These are phyloP conservation scores for Chelonus formosanus DNA, from an alignment of 2,888 invertebrate species.

Conservation along the genomic window DNA sequence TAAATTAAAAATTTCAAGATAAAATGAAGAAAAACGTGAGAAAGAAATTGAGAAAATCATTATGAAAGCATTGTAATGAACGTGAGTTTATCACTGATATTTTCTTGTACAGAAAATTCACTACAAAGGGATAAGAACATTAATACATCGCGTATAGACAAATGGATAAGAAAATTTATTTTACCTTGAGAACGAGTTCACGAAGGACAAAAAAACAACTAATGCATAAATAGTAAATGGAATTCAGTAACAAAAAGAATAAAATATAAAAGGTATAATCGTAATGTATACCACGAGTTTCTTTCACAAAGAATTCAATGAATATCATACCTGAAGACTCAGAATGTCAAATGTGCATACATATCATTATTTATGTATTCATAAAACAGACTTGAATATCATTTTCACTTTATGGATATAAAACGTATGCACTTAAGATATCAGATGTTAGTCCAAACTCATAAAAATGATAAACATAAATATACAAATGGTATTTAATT, in stretches of 20 bases:
- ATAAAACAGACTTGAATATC: constrained; percentile 31
- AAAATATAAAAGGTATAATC: constrained; percentile 27
- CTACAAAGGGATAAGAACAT: background rate
- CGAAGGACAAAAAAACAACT: constrained; percentile 22
- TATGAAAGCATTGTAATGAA: background rate
- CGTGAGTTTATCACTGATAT: background rate
- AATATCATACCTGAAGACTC: constrained; percentile 27
- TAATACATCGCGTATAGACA: background rate
- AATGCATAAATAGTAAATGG: constrained; percentile 27
- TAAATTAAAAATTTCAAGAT: no score
- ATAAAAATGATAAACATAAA: constrained; percentile 18
- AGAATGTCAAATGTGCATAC: constrained; percentile 34
- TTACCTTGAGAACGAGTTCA: constrained; percentile 31
- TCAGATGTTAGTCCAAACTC: constrained; percentile 22
- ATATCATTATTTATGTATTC: constrained; percentile 34
- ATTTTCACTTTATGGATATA: constrained; percentile 32
- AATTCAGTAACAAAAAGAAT: constrained; percentile 23
- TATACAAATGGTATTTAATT: constrained; percentile 4
- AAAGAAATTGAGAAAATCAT: no score
- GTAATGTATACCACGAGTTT: constrained; percentile 19
- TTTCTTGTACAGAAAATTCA: constrained; percentile 6
- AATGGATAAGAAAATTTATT: constrained; percentile 25
- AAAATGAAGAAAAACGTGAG: no score
- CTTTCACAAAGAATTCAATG: constrained; percentile 31
- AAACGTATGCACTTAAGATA: constrained; percentile 32